Percentiles rank a stretch among this genome's conserved stretches.
Evolutionary conservation across 1,140 invertebrate genomes (phyloP).

Genomic region (Tetragnatha versicolor): DNA sequence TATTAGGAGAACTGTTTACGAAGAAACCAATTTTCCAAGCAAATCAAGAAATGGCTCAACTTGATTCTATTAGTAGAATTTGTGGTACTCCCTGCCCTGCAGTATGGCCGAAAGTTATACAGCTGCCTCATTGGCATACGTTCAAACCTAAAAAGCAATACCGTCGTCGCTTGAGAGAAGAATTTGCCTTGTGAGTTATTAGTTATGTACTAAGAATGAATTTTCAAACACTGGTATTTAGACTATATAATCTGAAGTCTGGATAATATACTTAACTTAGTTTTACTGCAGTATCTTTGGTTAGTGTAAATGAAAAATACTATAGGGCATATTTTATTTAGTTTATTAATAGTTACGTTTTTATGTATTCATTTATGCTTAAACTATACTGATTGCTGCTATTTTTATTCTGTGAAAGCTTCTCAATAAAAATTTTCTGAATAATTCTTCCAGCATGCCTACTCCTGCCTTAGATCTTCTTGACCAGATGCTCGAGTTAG

Average conservation of each 20-base stretch:
- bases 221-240: no score
- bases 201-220: no score
- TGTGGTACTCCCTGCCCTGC: conserved; percentile 96
- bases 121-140: conserved; percentile 89
- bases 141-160: conserved; percentile 92
- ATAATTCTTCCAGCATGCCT: conserved; percentile 75
- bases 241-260: no score
- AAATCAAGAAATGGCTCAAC: conserved; percentile 89
- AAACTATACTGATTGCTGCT: no score
- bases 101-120: conserved; percentile 97
- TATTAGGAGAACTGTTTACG: conserved; percentile 95
- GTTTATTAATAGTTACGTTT: no score
- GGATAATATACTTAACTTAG: no score
- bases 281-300: no score
- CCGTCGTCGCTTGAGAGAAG: conserved; percentile 86
- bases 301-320: no score
- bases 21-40: conserved; percentile 97
- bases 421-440: no score
- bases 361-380: no score
- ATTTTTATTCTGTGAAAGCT: no score
- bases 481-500: conserved; percentile 95
- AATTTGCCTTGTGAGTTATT: conserved; percentile 77
- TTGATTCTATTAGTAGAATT: conserved; percentile 92
- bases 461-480: conserved; percentile 86
- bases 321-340: no score